Percentiles rank a stretch among this genome's conserved stretches.
Conservation (phyloP, 2,113 vertebrate genomes). For the Phrynosoma platyrhinos region DNA sequence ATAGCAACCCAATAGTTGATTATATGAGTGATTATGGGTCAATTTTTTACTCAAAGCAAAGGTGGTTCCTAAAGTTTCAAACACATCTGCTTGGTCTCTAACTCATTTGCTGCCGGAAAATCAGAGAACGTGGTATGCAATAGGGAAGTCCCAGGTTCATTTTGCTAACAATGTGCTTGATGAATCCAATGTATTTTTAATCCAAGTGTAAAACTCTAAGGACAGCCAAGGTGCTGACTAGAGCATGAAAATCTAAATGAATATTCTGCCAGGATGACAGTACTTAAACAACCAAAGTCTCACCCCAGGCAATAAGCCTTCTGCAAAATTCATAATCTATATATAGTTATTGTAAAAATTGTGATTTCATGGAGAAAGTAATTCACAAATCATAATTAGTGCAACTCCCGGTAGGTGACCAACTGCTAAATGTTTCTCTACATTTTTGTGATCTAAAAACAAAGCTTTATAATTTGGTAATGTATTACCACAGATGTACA, state of each 20-base stretch:
- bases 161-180: slow-evolving; percentile 68
- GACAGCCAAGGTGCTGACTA: slow-evolving; percentile 66
- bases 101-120: slow-evolving; percentile 66
- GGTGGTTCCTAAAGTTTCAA: slow-evolving; percentile 43
- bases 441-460: slow-evolving; percentile 54
- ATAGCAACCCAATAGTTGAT: slow-evolving; percentile 51
- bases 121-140: slow-evolving; percentile 57
- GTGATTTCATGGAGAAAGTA: slow-evolving; percentile 70
- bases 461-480: slow-evolving; percentile 54
- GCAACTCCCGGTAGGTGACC: slow-evolving; percentile 29
- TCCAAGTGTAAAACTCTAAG: slow-evolving; percentile 69
- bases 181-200: slow-evolving; percentile 72
- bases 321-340: slow-evolving; percentile 71
- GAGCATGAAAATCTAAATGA: slow-evolving; percentile 73
- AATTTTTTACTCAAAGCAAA: slow-evolving; percentile 47
- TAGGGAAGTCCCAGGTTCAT: slow-evolving; percentile 65
- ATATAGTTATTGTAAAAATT: slow-evolving; percentile 73
- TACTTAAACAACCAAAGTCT: slow-evolving; percentile 73
- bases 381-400: slow-evolving; percentile 72
- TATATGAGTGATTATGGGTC: slow-evolving; percentile 25
- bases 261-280: slow-evolving; percentile 65
- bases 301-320: slow-evolving; percentile 68
- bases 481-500: slow-evolving; percentile 43
- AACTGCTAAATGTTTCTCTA: slow-evolving; percentile 60
- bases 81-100: slow-evolving; percentile 57